Percentiles rank a stretch among this genome's conserved stretches.
Evolutionary conservation across 2,113 vertebrate genomes (phyloP).

Genomic region (Salvelinus alpinus): DNA sequence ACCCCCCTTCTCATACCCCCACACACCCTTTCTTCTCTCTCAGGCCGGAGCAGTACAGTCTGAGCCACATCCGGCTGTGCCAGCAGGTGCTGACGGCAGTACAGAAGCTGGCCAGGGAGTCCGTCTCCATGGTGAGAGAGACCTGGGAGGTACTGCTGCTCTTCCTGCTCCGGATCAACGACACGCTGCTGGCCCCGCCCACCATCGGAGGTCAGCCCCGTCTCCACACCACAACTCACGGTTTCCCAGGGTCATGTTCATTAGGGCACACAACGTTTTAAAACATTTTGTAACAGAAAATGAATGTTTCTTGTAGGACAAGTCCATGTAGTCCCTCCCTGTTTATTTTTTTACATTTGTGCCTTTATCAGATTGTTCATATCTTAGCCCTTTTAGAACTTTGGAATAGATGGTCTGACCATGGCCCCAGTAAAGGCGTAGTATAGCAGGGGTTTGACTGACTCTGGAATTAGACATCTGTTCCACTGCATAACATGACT

Average conservation of each 20-base stretch:
- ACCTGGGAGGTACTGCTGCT: constrained; percentile 95
- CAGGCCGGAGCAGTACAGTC: constrained; percentile 84
- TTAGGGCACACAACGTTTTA: background rate
- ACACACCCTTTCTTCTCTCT: background rate
- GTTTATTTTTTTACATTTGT: background rate
- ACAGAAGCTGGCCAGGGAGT: constrained; percentile 92
- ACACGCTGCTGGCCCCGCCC: constrained; percentile 89
- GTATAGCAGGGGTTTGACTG: background rate
- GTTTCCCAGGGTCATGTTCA: background rate
- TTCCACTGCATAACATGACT: background rate
- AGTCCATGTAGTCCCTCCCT: background rate
- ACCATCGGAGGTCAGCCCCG: constrained; percentile 82
- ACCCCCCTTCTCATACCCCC: background rate
- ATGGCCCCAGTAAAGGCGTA: background rate
- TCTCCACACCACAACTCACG: background rate
- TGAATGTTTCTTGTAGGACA: too few relatives aligned
- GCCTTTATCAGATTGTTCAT: background rate
- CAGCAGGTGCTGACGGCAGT: constrained; percentile 91
- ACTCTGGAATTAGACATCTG: background rate
- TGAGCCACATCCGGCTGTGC: constrained; percentile 89
- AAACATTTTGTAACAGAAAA: background rate
- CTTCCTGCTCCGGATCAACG: constrained; percentile 93
- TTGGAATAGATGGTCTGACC: background rate
- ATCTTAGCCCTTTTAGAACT: background rate
- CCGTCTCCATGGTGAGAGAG: constrained; percentile 88